phyloP scores from a whole-genome alignment of 2,113 vertebrate species.

The Petromus typicus region DNA sequence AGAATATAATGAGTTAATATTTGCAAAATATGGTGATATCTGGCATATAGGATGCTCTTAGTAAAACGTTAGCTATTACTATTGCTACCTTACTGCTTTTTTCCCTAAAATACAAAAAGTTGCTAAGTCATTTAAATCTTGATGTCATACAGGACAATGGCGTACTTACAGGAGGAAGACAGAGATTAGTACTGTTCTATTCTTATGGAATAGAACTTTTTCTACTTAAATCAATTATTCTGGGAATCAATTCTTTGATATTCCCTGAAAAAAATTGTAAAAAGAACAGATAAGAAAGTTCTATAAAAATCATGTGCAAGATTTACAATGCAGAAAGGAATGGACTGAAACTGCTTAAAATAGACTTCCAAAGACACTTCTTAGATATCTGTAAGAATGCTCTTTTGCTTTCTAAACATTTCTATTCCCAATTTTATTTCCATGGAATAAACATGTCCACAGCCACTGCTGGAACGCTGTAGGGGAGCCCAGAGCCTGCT shows the following conservation, averaged over 20 bases:
- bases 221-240: background rate
- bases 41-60: background rate
- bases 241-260: background rate
- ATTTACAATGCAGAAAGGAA: background rate
- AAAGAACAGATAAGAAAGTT: background rate
- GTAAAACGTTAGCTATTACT: background rate
- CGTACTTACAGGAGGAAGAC: background rate
- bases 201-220: background rate
- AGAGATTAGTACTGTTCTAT: background rate
- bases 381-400: background rate
- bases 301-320: background rate
- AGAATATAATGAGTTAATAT: background rate
- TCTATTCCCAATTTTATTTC: background rate
- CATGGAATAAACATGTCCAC: background rate
- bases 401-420: background rate
- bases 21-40: background rate
- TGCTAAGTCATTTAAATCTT: slow-evolving; percentile 25
- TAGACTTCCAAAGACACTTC: background rate
- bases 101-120: background rate
- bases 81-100: background rate
- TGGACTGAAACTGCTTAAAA: background rate
- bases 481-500: background rate
- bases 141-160: background rate
- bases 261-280: background rate
- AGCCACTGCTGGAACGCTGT: too few species aligned